Percentiles rank a stretch among this genome's conserved stretches.
phyloP scores from a whole-genome alignment of 2,888 invertebrate genomes.

The Orthosia gracilis region DNA sequence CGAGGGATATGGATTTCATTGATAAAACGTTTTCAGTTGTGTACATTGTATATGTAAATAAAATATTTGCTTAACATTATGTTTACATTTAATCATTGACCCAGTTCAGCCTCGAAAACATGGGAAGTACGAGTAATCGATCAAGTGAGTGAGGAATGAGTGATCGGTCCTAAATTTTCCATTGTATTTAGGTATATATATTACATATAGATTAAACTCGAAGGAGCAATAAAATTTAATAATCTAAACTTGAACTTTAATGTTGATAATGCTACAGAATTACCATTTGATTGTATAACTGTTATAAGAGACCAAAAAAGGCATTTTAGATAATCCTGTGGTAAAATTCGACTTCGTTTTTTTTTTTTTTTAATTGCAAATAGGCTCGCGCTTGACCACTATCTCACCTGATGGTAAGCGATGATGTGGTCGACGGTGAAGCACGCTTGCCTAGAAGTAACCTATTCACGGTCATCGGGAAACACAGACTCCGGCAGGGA shows the following conservation, averaged over 20 bases:
- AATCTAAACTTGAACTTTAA: not conserved
- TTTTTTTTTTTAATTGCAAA: too few species aligned
- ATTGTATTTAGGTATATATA: not conserved
- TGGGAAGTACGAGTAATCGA: slow-evolving; percentile 39
- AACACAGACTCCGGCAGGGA: too few species aligned
- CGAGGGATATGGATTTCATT: not conserved
- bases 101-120: slow-evolving; percentile 15
- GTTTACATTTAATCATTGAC: slow-evolving; percentile 42
- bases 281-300: too few species aligned
- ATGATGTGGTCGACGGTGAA: too few species aligned
- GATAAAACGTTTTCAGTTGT: not conserved
- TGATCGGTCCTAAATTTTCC: slow-evolving; percentile 19
- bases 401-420: too few species aligned
- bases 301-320: too few species aligned
- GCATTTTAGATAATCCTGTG: too few species aligned
- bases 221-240: not conserved
- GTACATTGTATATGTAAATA: slow-evolving; percentile 11
- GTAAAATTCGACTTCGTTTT: too few species aligned
- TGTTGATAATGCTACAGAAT: not conserved
- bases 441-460: too few species aligned
- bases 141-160: slow-evolving; percentile 34
- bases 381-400: too few species aligned
- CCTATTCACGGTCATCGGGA: too few species aligned
- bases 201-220: not conserved
- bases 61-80: slow-evolving; percentile 9